Percentiles rank a stretch among this genome's conserved stretches.
phyloP scores from a whole-genome alignment of 2,797 vertebrate genomes.

The Neosilurus mollespiculum region DNA sequence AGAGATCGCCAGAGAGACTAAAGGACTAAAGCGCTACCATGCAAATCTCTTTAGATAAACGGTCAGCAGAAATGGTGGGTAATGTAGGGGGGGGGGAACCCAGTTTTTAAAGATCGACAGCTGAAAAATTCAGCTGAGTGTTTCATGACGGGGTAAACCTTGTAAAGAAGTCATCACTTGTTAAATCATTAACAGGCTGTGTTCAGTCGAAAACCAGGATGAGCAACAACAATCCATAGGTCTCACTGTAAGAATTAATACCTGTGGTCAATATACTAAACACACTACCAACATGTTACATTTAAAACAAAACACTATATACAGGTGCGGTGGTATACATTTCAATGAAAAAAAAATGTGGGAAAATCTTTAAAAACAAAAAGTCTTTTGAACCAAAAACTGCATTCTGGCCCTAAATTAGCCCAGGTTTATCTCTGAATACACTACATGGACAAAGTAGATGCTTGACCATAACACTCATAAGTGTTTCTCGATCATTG shows the following conservation, averaged over 20 bases:
- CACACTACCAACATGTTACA: background rate
- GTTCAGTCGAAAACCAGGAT: slow-evolving; percentile 36
- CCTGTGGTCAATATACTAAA: slow-evolving; percentile 13
- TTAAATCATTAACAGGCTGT: background rate
- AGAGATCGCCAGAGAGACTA: background rate
- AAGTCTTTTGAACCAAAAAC: background rate
- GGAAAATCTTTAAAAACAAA: no score
- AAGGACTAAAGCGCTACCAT: background rate
- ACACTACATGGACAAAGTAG: no score
- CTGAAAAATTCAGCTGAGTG: background rate
- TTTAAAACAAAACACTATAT: slow-evolving; percentile 34
- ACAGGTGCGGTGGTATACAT: slow-evolving; percentile 47
- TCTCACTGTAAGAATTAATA: slow-evolving; percentile 46
- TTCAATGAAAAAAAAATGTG: background rate
- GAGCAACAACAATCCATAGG: slow-evolving; percentile 50
- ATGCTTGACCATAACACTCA: no score
- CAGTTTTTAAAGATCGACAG: background rate
- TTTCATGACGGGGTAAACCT: background rate
- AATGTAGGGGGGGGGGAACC: background rate
- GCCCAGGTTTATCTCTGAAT: background rate
- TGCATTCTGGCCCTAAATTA: background rate
- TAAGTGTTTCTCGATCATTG: no score
- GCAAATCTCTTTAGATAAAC: no score
- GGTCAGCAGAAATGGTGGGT: background rate
- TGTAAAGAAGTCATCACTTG: background rate